phyloP scores from a whole-genome alignment of 2,113 vertebrate genomes.

The Calypte anna region DNA sequence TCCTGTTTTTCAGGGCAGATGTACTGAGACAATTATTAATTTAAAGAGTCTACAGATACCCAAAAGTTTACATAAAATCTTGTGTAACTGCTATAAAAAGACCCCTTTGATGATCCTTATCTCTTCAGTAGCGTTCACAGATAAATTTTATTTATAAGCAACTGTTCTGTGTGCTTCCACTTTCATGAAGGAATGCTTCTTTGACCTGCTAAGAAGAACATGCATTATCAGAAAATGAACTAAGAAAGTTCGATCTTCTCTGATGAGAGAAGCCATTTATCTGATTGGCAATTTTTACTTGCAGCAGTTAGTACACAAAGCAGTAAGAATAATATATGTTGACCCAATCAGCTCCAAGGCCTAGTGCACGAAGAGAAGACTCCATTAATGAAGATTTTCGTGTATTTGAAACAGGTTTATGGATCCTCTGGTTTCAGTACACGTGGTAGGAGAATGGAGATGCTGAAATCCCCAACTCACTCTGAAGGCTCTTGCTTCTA shows the following conservation, averaged over 20 bases:
- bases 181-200: neutral
- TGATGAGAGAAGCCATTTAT: neutral
- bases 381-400: fast-evolving
- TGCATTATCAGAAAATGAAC: neutral
- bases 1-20: too few relatives aligned
- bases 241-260: neutral
- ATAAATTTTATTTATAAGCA: neutral
- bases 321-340: neutral
- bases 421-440: neutral
- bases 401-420: neutral
- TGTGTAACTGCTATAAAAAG: neutral
- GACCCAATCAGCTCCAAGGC: neutral
- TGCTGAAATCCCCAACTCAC: neutral
- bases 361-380: neutral
- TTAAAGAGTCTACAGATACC: neutral
- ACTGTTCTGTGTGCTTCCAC: neutral
- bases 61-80: neutral
- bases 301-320: neutral
- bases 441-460: fast-evolving
- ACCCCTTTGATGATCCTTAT: fast-evolving
- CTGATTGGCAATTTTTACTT: neutral
- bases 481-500: neutral
- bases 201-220: neutral
- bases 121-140: neutral
- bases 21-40: too few relatives aligned